Evolutionary conservation across 2,113 vertebrate genomes (phyloP).

Genomic region (Dicrurus megarhynchus): DNA sequence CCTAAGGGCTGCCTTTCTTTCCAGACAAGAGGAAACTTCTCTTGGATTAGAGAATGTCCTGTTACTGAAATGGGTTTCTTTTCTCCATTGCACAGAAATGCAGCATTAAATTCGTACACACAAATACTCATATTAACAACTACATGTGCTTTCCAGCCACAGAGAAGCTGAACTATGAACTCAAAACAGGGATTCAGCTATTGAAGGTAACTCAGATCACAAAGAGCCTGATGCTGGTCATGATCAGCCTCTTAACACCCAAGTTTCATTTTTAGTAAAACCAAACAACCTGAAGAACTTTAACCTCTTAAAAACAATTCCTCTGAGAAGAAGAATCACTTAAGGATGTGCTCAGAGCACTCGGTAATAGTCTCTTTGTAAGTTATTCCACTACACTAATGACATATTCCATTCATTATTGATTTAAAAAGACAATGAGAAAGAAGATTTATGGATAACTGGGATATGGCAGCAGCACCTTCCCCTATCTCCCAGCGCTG

Average conservation of each 20-base stretch:
- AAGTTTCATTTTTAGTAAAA: background rate
- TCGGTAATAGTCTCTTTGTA: background rate
- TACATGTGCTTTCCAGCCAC: background rate
- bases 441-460: background rate
- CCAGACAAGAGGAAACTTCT: background rate
- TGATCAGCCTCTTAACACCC: background rate
- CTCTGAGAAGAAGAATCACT: background rate
- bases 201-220: background rate
- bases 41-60: background rate
- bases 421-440: background rate
- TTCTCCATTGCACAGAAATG: background rate
- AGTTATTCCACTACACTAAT: background rate
- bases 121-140: background rate
- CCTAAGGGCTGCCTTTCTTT: background rate
- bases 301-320: background rate
- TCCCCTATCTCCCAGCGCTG: rapidly evolving
- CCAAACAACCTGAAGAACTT: background rate
- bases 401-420: background rate
- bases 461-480: background rate
- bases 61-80: background rate
- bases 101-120: background rate
- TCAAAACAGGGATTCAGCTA: background rate
- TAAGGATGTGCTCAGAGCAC: background rate
- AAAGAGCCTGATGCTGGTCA: background rate
- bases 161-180: background rate